phyloP scores from a whole-genome alignment of 2,113 vertebrate genomes.

The Aptenodytes forsteri region DNA sequence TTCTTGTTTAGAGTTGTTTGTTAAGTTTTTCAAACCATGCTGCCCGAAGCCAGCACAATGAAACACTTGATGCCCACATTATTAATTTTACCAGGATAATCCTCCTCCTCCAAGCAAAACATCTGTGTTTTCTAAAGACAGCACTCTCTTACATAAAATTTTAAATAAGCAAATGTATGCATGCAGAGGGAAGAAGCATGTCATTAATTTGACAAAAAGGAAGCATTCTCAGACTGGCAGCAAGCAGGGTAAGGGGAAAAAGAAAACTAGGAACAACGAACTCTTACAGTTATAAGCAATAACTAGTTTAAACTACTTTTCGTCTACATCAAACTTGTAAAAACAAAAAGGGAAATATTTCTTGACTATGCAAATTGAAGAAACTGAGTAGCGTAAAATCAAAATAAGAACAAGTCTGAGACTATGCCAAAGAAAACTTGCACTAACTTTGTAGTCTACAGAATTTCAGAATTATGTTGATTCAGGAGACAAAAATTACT shows the following conservation, averaged over 20 bases:
- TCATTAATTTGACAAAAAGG: background rate
- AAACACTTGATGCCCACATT: background rate
- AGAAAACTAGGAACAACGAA: background rate
- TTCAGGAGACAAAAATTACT: conserved; percentile 30
- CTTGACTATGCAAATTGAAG: conserved; percentile 43
- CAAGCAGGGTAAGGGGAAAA: background rate
- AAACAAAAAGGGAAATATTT: conserved; percentile 28
- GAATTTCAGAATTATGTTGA: conserved; percentile 44
- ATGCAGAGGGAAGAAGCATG: background rate
- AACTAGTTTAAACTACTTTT: background rate
- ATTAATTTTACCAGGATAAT: conserved; percentile 14
- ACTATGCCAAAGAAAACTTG: conserved; percentile 18
- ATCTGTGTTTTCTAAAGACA: background rate
- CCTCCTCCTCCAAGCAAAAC: conserved; percentile 11
- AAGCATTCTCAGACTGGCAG: background rate
- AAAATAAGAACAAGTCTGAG: conserved; percentile 36
- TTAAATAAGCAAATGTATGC: background rate
- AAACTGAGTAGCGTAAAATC: background rate
- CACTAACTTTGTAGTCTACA: conserved; percentile 5
- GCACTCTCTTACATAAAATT: background rate
- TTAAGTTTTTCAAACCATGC: background rate
- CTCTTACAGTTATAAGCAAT: background rate
- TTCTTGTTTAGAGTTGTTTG: background rate
- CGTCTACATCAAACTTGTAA: background rate
- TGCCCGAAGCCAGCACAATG: background rate